Evolutionary conservation across 2,113 vertebrate species (phyloP), one percentile per base, ranked within the genome.

Genomic region (Polypterus bichir): DNA sequence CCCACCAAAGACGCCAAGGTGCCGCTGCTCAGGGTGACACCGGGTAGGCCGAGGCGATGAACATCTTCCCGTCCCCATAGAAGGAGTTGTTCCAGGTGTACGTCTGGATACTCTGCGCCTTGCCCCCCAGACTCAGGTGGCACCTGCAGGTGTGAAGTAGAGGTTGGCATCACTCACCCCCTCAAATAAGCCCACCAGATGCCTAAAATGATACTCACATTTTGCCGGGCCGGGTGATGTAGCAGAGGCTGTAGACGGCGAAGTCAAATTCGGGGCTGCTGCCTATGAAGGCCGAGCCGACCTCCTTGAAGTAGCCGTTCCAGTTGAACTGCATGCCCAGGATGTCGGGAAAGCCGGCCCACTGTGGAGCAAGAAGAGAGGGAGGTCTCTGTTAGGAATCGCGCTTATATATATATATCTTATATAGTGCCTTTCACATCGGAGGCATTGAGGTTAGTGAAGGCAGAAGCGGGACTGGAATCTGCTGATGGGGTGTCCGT

Each of bases 211-310:
- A 9, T 8, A 83, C 92, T 92, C 66, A 98, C 94, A n/a, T 62
- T 77, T 83, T 86, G 10, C 91, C 88, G 0, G 94, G 94, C 0
- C 91, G 85, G 0, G 89, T 69, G 3, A 98, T 88, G 80, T 92
- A 98, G 79, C 93, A 98, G 57, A 98, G 68, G 0, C 86, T 84
- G 74, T 94, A 98, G 3, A 97, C 61, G 0, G 88, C 90, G 5
- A 98, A 83, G 65, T 98, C 96, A 4, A 97, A 97, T 66, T 97
- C 96, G 0, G 96, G 94, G 72, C 96, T 98, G 77, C 66, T 83
- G 75, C 96, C 94, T 0, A 98, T 91, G 74, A 97, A 79, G 0
- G 88, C 80, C 0, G 92, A 88, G 2, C 93, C 92, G 4, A 98
- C 86, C 77, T 94, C 80, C 66, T 98, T 98, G 69, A 72, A 90